Evolutionary conservation across 2,797 vertebrate genomes (phyloP).

Genomic region (Platalea minor): DNA sequence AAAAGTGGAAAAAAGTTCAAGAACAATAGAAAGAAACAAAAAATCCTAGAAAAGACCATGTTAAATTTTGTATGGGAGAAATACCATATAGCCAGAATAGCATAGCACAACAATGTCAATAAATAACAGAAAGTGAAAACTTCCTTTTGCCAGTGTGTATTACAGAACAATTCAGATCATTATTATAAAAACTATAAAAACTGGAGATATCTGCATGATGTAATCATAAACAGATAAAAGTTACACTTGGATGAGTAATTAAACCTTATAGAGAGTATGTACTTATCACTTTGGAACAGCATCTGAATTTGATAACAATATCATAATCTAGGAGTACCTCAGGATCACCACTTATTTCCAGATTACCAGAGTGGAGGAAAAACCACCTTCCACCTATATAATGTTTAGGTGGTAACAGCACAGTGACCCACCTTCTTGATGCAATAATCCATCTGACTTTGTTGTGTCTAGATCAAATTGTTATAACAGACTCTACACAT

Average conservation of each 20-base stretch:
- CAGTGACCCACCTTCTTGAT: neutral
- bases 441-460: neutral
- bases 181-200: neutral
- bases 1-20: neutral
- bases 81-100: neutral
- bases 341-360: neutral
- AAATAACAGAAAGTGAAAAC: neutral
- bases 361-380: neutral
- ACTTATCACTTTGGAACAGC: neutral
- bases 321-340: neutral
- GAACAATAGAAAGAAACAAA: neutral
- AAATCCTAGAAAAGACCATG: neutral
- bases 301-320: neutral
- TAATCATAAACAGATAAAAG: neutral
- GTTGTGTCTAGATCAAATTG: neutral
- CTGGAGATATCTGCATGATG: neutral
- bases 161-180: neutral
- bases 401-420: neutral
- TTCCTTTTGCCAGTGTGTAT: neutral
- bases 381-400: neutral
- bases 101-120: neutral
- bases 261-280: neutral
- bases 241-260: neutral
- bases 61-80: neutral
- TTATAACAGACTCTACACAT: neutral